Evolutionary conservation across 2,888 invertebrate species (phyloP), one percentile per base, ranked within the genome.

Genomic region (Sarcophaga carnaria): DNA sequence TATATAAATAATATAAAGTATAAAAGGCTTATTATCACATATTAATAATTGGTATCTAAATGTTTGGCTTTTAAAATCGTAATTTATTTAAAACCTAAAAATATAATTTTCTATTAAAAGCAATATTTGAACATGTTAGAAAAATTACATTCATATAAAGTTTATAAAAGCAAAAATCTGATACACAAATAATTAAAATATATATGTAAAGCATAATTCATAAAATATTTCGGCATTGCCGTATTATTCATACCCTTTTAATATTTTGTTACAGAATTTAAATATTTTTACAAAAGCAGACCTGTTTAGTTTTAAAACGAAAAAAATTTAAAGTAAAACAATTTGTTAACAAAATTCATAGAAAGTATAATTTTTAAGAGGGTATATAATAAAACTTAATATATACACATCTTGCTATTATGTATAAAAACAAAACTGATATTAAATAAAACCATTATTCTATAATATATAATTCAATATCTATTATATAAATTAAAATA

Each of bases 61-160:
- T 83, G 82, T 85, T 85, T 78, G 84, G 87, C 84, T 84, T 87
- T 84, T 37, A 63, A 84, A 47, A 80, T 37, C 69, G 49, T 79
- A 82, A 70, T 72, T 70, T 79, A 81, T 84, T 76, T 45, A 75
- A 83, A 80, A 81, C n/a, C 64, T 77, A 47, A 20, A 84, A 79
- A 81, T 54, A 54, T 12, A 67, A 77, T 66, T 79, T 87, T 84
- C 60, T 71, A 64, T 59, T 69, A 72, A 67, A 87, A 87, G 87
- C 87, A 87, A 87, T 87, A 87, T 76, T 87, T 71, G 63, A 87
- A 70, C 84, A 84, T 84, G 84, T 45, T 74, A 60, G 63, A 80
- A 64, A 77, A 72, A 80, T 64, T 62, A 77, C 64, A 82, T 79
- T 79, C 67, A 75, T 27, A 82, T 76, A 76, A 59, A 64, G 70